These are phyloP conservation scores for Isurus oxyrinchus DNA, from an alignment of 2,113 vertebrate genomes.

Conservation along the genomic window DNA sequence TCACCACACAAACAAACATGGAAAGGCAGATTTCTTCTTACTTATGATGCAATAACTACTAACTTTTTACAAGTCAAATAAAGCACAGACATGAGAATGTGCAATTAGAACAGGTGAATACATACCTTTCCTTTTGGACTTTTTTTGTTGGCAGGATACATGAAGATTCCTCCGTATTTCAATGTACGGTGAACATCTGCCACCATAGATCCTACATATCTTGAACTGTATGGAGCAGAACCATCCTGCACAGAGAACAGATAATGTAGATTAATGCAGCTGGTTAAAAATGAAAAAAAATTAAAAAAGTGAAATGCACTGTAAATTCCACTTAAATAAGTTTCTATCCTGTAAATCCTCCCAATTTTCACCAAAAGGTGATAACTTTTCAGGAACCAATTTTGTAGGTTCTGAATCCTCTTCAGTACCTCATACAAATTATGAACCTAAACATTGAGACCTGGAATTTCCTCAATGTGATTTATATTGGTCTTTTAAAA, in stretches of 20 bases:
- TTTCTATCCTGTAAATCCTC: not conserved
- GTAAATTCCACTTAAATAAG: not conserved
- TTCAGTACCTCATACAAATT: not conserved
- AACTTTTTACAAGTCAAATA: not conserved
- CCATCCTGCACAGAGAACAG: constrained; percentile 66
- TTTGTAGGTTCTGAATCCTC: not conserved
- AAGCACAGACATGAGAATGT: not conserved
- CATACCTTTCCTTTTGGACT: constrained; percentile 92
- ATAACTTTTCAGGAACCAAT: not conserved
- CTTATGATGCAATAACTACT: not conserved
- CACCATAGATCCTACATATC: constrained; percentile 97
- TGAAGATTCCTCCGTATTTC: constrained; percentile 90
- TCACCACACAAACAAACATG: not conserved
- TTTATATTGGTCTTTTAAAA: not conserved
- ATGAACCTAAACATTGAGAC: not conserved
- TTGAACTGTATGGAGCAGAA: constrained; percentile 75
- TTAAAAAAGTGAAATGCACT: not conserved
- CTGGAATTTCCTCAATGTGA: not conserved
- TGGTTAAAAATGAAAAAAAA: not conserved
- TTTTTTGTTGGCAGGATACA: constrained; percentile 92
- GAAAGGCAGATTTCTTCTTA: not conserved
- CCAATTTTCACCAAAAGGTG: not conserved
- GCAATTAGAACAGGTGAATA: not conserved
- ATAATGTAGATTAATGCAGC: not conserved
- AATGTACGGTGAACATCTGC: constrained; percentile 91